Evolutionary conservation across 92 coral and sea anemone genomes (phyloP), one percentile per base, ranked within the genome.

Genomic region (Isaurus tuberculatus): DNA sequence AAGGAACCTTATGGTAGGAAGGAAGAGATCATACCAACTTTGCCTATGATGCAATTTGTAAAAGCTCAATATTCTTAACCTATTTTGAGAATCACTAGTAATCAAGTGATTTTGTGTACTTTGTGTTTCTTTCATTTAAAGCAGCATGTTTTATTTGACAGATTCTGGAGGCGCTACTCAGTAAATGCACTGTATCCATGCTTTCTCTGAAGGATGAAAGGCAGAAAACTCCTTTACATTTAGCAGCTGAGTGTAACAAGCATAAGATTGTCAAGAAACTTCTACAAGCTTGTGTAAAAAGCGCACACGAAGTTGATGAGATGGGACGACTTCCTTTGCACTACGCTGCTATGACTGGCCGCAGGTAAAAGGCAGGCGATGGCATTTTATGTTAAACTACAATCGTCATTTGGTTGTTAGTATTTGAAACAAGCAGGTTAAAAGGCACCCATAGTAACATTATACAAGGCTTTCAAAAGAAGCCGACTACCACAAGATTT

Each of bases 271-370:
- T 91, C 20, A 91, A 85, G 61, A 69, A 87, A 28, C 80, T 92
- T 14, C 32, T 87, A 0, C 80, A 86, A 30, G 78, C 92, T 9
- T 87, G 89, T 15, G 84, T 89, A 23, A 46, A 82, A 48, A 34
- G 88, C 25, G 79, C 92, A 3, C 64, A 36, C 80, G 90, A 91
- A 55, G 57, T 53, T 49, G 97, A 92, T 65, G 55, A 37, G 5
- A 65, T 65, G 33, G 90, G 88, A 15, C 83, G 87, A 51, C 86
- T 91, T 49, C 88, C 97, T 6, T 44, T 92, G 17, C 97, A 92
- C 66, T 72, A 83, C 40, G 97, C 97, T 60, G 97, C 94, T 8
- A 49, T 91, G 55, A 91, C 92, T 79, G 88, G 86, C 44, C 80
- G 84, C 70, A 86, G 92, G 97, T 92, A 67, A 36, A 66, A 9